A percentile compares a stretch with the other conserved stretches of the same genome.
Conservation (phyloP, 2,797 vertebrate species). For the Vireo griseus region DNA sequence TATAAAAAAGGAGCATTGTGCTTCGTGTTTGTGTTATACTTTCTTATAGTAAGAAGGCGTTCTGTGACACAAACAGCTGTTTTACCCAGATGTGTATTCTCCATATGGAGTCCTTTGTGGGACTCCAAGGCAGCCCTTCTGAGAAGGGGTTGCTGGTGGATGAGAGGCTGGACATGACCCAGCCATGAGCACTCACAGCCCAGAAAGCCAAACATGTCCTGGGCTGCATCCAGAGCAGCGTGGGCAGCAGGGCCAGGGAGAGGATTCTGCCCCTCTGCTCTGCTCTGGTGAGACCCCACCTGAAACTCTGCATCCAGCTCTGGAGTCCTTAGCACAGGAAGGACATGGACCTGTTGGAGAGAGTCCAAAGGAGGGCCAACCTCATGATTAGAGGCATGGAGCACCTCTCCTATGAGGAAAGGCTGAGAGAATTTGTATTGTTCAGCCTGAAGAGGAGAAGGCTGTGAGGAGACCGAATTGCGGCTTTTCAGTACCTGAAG, state of each 20-base stretch:
- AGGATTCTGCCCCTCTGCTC: not conserved
- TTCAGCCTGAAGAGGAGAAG: not conserved
- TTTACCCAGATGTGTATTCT: not conserved
- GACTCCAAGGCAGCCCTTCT: not conserved
- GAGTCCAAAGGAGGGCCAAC: not conserved
- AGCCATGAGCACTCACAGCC: accelerated
- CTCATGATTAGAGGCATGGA: not conserved
- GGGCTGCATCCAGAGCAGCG: accelerated
- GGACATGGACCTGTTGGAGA: accelerated
- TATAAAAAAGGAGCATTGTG: not conserved
- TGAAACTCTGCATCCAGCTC: not conserved
- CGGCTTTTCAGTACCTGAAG: not conserved
- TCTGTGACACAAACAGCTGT: not conserved
- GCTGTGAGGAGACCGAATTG: accelerated
- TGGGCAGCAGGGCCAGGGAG: accelerated
- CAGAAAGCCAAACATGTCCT: not conserved
- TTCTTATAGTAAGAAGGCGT: not conserved
- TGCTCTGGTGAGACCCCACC: not conserved
- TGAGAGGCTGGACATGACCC: not conserved
- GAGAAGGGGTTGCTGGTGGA: not conserved
- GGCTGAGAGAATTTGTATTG: not conserved
- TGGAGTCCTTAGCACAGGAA: not conserved
- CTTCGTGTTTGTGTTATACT: not conserved
- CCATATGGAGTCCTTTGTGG: not conserved
- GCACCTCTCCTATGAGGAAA: not conserved